A percentile compares a stretch with the other conserved stretches of the same genome.
These are phyloP conservation scores for Morpho achilles DNA, from an alignment of 2,888 invertebrate species.

Conservation along the genomic window DNA sequence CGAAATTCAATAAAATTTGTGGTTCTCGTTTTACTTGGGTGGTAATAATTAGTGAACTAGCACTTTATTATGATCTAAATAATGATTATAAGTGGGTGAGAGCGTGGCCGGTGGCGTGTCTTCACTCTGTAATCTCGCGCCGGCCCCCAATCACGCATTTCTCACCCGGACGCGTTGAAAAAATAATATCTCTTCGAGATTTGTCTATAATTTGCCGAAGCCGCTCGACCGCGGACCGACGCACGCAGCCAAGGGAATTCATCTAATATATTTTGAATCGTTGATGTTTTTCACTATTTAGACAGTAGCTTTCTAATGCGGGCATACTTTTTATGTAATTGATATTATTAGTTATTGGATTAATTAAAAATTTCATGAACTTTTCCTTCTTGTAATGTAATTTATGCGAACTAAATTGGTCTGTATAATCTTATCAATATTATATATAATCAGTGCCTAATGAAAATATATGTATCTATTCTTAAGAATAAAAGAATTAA, in stretches of 20 bases:
- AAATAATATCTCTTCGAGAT: slow-evolving; percentile 73
- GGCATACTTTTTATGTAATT: slow-evolving; percentile 35
- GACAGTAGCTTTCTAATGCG: slow-evolving; percentile 59
- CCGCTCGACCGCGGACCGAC: slow-evolving; percentile 37
- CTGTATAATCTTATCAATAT: no score
- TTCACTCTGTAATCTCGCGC: slow-evolving; percentile 69
- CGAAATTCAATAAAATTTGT: background rate
- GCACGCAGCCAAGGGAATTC: slow-evolving; percentile 2
- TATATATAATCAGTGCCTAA: no score
- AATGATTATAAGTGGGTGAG: slow-evolving; percentile 69
- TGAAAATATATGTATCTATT: no score
- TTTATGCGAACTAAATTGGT: no score
- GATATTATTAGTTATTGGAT: slow-evolving; percentile 5
- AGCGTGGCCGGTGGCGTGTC: slow-evolving; percentile 69
- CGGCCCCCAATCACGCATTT: slow-evolving; percentile 77
- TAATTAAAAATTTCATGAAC: slow-evolving; percentile 2
- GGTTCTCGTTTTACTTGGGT: slow-evolving; percentile 43
- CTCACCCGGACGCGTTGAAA: slow-evolving; percentile 78
- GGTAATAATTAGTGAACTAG: slow-evolving; percentile 66
- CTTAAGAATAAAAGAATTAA: no score
- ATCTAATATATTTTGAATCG: slow-evolving; percentile 45
- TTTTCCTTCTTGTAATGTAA: no score
- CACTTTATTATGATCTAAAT: slow-evolving; percentile 74
- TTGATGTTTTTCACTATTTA: slow-evolving; percentile 54
- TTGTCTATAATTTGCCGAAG: slow-evolving; percentile 76